Evolutionary conservation across 1,140 invertebrate species (phyloP).

Genomic region (Heliconius eleuchia): DNA sequence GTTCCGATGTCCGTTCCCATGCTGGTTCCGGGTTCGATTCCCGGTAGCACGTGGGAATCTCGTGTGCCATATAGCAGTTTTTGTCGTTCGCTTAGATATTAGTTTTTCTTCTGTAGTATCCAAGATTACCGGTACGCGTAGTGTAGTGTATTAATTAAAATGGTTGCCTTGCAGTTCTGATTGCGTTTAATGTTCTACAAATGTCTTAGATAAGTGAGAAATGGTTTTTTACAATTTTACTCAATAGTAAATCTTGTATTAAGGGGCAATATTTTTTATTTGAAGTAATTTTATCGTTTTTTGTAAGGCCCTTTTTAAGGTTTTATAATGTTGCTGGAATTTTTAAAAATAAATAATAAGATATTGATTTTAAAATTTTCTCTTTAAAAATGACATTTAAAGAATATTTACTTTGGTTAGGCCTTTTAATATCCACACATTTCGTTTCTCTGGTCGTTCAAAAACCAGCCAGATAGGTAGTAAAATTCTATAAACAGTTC

Average conservation of each 20-base stretch:
- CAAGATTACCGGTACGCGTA: constrained; percentile 34
- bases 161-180: constrained; percentile 20
- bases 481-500: too few relatives aligned
- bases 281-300: not conserved
- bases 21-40: constrained; percentile 69
- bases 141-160: constrained; percentile 40
- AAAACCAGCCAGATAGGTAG: too few relatives aligned
- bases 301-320: too few relatives aligned
- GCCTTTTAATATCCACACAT: too few relatives aligned
- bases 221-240: not conserved
- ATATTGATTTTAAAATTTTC: too few relatives aligned
- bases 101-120: constrained; percentile 37
- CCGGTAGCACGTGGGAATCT: constrained; percentile 71
- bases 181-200: constrained; percentile 17
- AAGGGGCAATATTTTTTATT: not conserved
- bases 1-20: constrained; percentile 63
- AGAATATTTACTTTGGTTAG: too few relatives aligned
- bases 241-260: not conserved
- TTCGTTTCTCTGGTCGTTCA: too few relatives aligned
- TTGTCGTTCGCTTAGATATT: constrained; percentile 49
- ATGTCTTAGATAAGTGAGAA: constrained; percentile 9
- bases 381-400: too few relatives aligned
- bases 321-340: too few relatives aligned
- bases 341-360: too few relatives aligned
- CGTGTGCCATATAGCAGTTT: constrained; percentile 57